These are phyloP conservation scores for Isaurus tuberculatus DNA, from an alignment of 92 coral and sea anemone genomes.

Conservation along the genomic window DNA sequence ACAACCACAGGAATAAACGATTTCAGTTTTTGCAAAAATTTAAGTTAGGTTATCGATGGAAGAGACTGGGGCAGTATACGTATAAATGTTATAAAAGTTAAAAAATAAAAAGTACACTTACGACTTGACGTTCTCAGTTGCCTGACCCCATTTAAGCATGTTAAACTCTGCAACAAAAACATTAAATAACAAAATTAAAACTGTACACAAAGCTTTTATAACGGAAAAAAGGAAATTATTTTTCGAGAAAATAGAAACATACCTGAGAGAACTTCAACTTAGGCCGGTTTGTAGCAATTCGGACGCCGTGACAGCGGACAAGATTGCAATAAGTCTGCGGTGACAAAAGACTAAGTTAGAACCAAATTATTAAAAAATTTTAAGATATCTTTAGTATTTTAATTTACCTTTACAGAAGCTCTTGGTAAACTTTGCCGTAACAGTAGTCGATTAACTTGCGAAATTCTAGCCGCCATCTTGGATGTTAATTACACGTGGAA, in stretches of 20 bases:
- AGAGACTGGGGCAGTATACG: no score
- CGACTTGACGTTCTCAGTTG: constrained; percentile 30
- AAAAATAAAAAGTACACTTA: not conserved
- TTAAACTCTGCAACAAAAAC: not conserved
- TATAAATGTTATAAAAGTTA: no score
- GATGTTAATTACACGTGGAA: constrained; percentile 60
- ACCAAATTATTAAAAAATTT: not conserved
- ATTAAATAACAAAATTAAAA: not conserved
- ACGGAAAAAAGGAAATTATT: not conserved
- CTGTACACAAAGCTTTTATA: not conserved
- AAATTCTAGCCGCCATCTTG: constrained; percentile 85
- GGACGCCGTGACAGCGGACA: constrained; percentile 5
- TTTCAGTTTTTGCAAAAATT: no score
- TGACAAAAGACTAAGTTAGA: not conserved
- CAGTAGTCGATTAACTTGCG: constrained; percentile 43
- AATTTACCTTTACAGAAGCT: constrained; percentile 47
- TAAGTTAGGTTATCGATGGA: no score
- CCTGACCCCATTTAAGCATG: not conserved
- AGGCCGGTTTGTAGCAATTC: not conserved
- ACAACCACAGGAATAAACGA: no score
- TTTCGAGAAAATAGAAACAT: not conserved
- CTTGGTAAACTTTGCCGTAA: constrained; percentile 51
- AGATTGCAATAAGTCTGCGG: constrained; percentile 8
- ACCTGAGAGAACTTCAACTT: not conserved
- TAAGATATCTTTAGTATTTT: not conserved